Base-by-base conservation (phyloP, 35 echinoderm and acorn worm species). In the Eucidaris tribuloides region DNA sequence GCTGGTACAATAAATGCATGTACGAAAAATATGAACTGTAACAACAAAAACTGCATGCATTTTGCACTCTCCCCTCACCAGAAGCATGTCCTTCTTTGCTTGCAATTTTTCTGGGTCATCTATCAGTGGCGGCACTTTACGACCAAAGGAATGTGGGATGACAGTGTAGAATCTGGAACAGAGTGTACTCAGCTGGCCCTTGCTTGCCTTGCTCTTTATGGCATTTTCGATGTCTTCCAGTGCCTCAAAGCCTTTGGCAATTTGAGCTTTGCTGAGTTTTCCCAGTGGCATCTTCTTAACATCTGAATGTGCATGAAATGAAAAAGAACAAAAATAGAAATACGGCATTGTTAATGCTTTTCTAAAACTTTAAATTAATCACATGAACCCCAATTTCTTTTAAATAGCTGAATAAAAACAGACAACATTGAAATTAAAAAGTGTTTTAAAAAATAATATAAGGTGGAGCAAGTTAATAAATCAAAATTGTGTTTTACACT, bases 281-380 rank as follows among this genome's bases (percentile, higher is more conserved):
- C 93, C 93, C 45, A 96, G 72, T 34, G 93, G 93, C 93, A 96
- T 92, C 58, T 96, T 96, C 71, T 96, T 96, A 0, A 96, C 88
- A 84, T 91, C 93, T 74, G 41, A 17, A 74, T 93, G 59, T 40
- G 17, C n/a, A 50, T 59, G n/a, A 0, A 59, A 59, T 5, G 29
- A 11, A 20, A 59, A 60, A 60, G 4, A 29, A 60, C 22, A 17
- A 23, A 17, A n/a, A n/a, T n/a, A n/a, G n/a, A n/a, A n/a, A n/a
- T n/a, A n/a, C n/a, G 30, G 22, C 1, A 23, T 5, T 5, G 0
- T 0, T 7, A 2, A 23, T 60, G 13, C 14, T 23, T 60, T n/a
- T n/a, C n/a, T n/a, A n/a, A n/a, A n/a, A n/a, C n/a, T n/a, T n/a
- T n/a, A n/a, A n/a, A n/a, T n/a, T n/a, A n/a, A n/a, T n/a, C n/a